A percentile compares a stretch with the other conserved stretches of the same genome.
phyloP scores from a whole-genome alignment of 2,113 vertebrate species.

The Salvelinus alpinus region DNA sequence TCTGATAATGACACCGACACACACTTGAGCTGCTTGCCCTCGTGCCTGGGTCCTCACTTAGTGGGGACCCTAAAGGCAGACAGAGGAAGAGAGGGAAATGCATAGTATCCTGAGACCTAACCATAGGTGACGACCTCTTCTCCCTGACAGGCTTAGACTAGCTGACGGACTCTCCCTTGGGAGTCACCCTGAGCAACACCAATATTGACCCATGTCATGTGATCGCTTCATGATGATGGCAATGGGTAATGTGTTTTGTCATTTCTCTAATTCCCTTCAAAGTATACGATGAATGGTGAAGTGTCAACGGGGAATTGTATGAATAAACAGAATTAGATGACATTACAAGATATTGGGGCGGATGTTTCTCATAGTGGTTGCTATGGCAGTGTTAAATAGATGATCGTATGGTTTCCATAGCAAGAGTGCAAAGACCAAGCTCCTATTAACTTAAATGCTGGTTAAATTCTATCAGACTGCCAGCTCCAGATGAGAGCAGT shows the following conservation, averaged over 20 bases:
- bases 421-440: background rate
- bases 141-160: conserved; percentile 22
- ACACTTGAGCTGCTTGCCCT: conserved; percentile 36
- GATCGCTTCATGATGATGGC: conserved; percentile 3
- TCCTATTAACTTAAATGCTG: no score
- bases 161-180: conserved; percentile 19
- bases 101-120: conserved; percentile 25
- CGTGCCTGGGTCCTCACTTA: conserved; percentile 48
- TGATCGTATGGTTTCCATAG: no score
- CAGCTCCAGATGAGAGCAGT: background rate
- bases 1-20: conserved; percentile 65
- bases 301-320: no score
- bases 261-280: background rate
- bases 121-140: conserved; percentile 29
- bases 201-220: conserved; percentile 11
- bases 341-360: no score
- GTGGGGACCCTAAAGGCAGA: conserved; percentile 21
- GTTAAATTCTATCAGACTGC: no score
- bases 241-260: background rate
- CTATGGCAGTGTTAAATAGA: background rate
- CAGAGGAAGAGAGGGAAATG: conserved; percentile 47
- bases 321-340: no score
- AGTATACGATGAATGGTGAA: no score
- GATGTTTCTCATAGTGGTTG: background rate
- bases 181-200: conserved; percentile 16